Evolutionary conservation across 1,140 invertebrate genomes (phyloP), one percentile per base, ranked within the genome.

Genomic region (Eurosta solidaginis): DNA sequence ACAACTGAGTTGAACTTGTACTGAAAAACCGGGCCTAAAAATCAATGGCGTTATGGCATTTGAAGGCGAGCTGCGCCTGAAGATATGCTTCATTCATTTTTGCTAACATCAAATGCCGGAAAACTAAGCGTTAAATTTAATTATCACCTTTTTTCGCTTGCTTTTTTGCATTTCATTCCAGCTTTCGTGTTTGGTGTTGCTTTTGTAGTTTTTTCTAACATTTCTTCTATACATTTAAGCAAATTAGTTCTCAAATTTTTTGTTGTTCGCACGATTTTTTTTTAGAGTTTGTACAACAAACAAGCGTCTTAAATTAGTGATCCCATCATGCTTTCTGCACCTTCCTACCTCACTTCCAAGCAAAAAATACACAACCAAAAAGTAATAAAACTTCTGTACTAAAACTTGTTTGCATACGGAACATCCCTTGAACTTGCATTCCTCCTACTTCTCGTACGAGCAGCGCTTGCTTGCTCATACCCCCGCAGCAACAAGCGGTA

Each of bases 121-220:
- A 10, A 9, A 17, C 14, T 5, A 33, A 7, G 17, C 17, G 33
- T 59, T 36, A 33, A 59, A 59, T 59, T 59, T 33, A 59, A 17
- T 33, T 59, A 59, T 68, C 59, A 40, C 59, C 59, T 68, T 40
- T 68, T 68, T n/a, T n/a, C n/a, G 1, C 33, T 36, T 68, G 59
- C 40, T 25, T n/a, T 22, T 12, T 68, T 36, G n/a, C n/a, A n/a
- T 63, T 68, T 68, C 22, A n/a, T 3, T 3, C n/a, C 5, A 10
- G 0, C 10, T 68, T 40, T 68, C 36, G 36, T 40, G 33, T 10
- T n/a, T 68, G 49, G 20, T 47, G 14, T 47, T 3, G n/a, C 47
- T 49, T 49, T 49, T 49, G 12, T 63, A 33, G n/a, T 33, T 36
- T 68, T n/a, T 36, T 20, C 22, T 52, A 22, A n/a, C 25, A 4